Percentiles rank a stretch among this genome's conserved stretches.
Evolutionary conservation across 1,140 invertebrate species (phyloP).

Genomic region (Ladona fulva): DNA sequence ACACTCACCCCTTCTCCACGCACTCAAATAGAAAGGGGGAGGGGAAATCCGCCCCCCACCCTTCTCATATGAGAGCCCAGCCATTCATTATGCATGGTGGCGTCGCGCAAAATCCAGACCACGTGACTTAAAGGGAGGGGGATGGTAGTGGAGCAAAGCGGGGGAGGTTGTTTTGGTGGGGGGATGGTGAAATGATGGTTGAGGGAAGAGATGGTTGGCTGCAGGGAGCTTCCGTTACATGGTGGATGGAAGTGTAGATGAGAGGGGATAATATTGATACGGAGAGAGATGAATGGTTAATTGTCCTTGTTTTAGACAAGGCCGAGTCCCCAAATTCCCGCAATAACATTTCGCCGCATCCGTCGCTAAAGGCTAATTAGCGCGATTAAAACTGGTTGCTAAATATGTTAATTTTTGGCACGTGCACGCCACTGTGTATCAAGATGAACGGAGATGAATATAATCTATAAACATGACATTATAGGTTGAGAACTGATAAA

Average conservation of each 20-base stretch:
- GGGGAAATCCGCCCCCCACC: background rate
- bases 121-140: background rate
- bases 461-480: too few species aligned
- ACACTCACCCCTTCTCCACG: background rate
- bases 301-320: too few species aligned
- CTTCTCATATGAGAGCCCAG: background rate
- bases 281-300: too few species aligned
- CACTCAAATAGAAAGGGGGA: background rate
- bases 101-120: conserved; percentile 1
- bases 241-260: background rate
- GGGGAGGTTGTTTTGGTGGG: background rate
- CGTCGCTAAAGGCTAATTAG: too few species aligned
- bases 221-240: background rate
- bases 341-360: too few species aligned
- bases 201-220: background rate
- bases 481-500: too few species aligned
- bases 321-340: too few species aligned
- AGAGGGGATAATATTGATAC: background rate
- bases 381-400: too few species aligned
- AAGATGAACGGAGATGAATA: too few species aligned
- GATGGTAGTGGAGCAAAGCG: too few species aligned
- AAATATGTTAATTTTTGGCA: too few species aligned
- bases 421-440: too few species aligned
- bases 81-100: background rate
- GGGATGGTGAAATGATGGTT: background rate